Conservation (phyloP, 2,113 vertebrate genomes). For the Ptychochromis oligacanthus region DNA sequence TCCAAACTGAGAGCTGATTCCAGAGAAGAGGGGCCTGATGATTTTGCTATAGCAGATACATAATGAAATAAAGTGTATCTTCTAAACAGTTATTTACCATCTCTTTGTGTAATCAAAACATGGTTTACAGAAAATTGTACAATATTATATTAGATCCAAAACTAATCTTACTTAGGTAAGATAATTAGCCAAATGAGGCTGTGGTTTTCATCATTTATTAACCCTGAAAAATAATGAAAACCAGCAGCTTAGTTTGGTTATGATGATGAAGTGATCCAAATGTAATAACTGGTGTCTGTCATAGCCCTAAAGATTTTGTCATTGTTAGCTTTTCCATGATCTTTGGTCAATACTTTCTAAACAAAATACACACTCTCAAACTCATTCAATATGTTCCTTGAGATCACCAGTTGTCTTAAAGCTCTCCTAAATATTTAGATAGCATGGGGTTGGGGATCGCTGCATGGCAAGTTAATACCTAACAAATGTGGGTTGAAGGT, state of each 20-base stretch:
- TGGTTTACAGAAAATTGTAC: not conserved
- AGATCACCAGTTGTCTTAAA: slow-evolving; percentile 71
- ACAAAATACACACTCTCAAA: slow-evolving; percentile 71
- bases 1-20: not conserved
- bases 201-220: not conserved
- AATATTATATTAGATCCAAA: not conserved
- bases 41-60: not conserved
- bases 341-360: slow-evolving; percentile 42
- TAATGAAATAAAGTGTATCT: not conserved
- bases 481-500: slow-evolving; percentile 74
- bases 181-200: not conserved
- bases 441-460: slow-evolving; percentile 44
- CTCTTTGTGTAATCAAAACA: not conserved
- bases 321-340: slow-evolving; percentile 44
- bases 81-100: not conserved
- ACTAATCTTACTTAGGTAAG: not conserved
- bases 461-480: slow-evolving; percentile 69
- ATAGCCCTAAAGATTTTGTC: slow-evolving; percentile 28
- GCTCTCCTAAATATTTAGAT: slow-evolving; percentile 77
- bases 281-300: slow-evolving; percentile 41
- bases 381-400: slow-evolving; percentile 63
- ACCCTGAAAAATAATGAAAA: not conserved
- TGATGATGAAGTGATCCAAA: slow-evolving; percentile 29
- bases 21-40: not conserved
- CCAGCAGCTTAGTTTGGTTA: not conserved